Evolutionary conservation across 2,888 invertebrate genomes (phyloP), one percentile per base, ranked within the genome.

Genomic region (Scaptomyza cyrtandrae): DNA sequence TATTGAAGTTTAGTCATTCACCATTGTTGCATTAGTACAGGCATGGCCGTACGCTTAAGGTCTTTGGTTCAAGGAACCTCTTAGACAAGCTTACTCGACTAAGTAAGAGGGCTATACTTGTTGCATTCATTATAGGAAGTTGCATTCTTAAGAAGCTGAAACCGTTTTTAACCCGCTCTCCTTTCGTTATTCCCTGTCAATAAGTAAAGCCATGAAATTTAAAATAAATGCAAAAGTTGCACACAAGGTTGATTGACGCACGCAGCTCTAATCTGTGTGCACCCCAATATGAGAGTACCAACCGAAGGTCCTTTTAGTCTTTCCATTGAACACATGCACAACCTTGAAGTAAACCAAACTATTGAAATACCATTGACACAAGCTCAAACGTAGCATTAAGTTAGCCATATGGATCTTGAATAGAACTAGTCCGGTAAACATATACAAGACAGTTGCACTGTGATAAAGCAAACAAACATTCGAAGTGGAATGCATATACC

Each of bases 291-390:
- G 48, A 33, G 10, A 24, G 16, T 16, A 10, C 3, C 24, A 54
- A 3, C 19, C 41, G 14, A 35, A 27, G 39, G 41, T 16, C 10
- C 41, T 41, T 16, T 16, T 10, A 41, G 10, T 10, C 19, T 44
- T 29, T 19, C 24, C 14, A 48, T 24, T 33, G 44, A 27, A 16
- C 14, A 54, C 35, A 24, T 39, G n/a, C 27, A 46, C 63, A 57
- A 14, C 71, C 74, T 68, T 52, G 61, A 29, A 41, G 54, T 16
- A 24, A 44, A 29, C 64, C 39, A 64, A 57, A 58, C 60, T 62
- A 72, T 75, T 67, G 71, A 77, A 80, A 80, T 66, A 66, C 66
- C 66, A 84, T 62, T 80, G 75, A 64, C 66, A 54, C 46, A 14
- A 13, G 13, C 29, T 44, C 2, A 37, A 27, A 11, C 19, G 19